Base-by-base conservation (phyloP, 2,797 vertebrate species). In the Acropternis orthonyx region DNA sequence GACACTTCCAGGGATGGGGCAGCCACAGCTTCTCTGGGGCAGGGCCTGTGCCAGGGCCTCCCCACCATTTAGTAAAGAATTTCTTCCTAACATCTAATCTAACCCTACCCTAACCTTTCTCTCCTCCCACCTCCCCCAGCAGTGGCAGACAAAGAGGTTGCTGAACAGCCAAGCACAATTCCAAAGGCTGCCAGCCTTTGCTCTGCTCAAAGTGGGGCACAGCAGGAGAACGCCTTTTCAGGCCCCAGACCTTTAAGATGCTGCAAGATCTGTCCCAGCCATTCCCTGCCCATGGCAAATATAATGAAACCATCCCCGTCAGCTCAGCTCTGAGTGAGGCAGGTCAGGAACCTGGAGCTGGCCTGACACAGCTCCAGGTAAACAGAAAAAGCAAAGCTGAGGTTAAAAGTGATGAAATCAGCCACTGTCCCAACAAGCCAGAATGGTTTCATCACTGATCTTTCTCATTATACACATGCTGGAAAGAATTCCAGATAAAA, bases 361-460 rank as follows among this genome's bases (percentile, higher is more conserved):
- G 58, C 43, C 15, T 44, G 19, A 16, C 66, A 24, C 1, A 37
- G 51, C 28, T 49, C 48, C 51, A 59, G 28, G 74, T 13, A 87
- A 94, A 95, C 32, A 93, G 10, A 30, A 58, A 79, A 52, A 71
- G 43, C 55, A 80, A 88, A 94, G 68, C 26, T 59, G 84, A 87
- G 67, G 39, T 92, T 88, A 78, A 81, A 78, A 78, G 21, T 77
- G 3, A 77, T 34, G 78, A 82, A 96, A 93, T 30, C 58, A 37
- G 32, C 51, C 78, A 20, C 37, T 81, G 65, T 65, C 24, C 59
- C 49, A 87, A 89, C 55, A 71, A 48, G 44, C 39, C 71, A 52
- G 21, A 7, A 36, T 15, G 76, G 44, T 91, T 94, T 92, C 61
- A 0, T 76, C 77, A 92, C 49, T 3, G 4, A 27, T 61, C 43